Evolutionary conservation across 1,140 invertebrate species (phyloP).

Genomic region (Hycleus cichorii): DNA sequence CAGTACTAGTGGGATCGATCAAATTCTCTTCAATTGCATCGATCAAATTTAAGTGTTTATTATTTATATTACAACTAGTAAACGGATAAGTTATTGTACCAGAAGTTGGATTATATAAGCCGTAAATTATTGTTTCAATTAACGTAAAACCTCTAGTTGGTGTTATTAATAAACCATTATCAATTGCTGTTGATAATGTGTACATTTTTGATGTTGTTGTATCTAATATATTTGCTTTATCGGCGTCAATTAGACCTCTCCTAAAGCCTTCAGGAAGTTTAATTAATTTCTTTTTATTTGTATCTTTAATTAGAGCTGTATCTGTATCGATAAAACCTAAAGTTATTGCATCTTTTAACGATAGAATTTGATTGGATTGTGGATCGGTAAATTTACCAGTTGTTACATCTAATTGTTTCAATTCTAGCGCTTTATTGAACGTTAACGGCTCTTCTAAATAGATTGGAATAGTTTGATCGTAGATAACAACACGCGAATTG

Average conservation of each 20-base stretch:
- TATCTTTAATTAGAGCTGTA: constrained; percentile 82
- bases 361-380: constrained; percentile 57
- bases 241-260: constrained; percentile 78
- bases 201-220: constrained; percentile 74
- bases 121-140: constrained; percentile 74
- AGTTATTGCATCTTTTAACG: constrained; percentile 75
- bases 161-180: constrained; percentile 66
- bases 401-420: constrained; percentile 58
- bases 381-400: constrained; percentile 73
- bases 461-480: constrained; percentile 64
- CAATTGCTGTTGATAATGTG: constrained; percentile 63
- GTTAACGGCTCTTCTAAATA: constrained; percentile 63
- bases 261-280: constrained; percentile 80
- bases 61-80: constrained; percentile 55
- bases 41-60: constrained; percentile 62
- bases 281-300: constrained; percentile 69
- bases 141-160: constrained; percentile 68
- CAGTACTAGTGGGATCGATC: constrained; percentile 76
- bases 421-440: constrained; percentile 71
- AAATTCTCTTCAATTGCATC: constrained; percentile 71
- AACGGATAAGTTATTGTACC: constrained; percentile 77
- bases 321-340: constrained; percentile 79
- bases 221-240: constrained; percentile 77
- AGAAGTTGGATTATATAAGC: constrained; percentile 71
- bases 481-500: constrained; percentile 60